Base-by-base conservation (phyloP, 2,113 vertebrate species). In the Pterocles gutturalis region DNA sequence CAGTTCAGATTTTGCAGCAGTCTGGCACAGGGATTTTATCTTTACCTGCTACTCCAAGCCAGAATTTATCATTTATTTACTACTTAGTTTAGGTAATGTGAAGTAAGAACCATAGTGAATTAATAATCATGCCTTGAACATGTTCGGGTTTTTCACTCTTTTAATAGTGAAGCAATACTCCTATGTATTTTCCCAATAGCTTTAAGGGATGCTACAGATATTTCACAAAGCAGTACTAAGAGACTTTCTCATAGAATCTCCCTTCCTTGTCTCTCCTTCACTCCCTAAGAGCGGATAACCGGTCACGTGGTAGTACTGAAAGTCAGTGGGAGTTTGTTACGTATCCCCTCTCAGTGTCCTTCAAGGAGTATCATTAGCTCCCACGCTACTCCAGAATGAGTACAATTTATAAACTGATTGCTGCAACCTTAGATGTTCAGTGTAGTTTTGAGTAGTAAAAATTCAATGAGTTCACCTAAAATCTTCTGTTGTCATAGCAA, bases 71-170 rank as follows among this genome's bases (percentile, higher is more conserved):
- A 26, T 11, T 80, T 72, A 55, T 57, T 48, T 53, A 19, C 38
- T 65, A 3, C 6, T 71, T 58, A 33, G 7, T 82, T 84, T 79
- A 83, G 17, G 9, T 53, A 76, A 41, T 4, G 7, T 43, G 24
- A 83, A 38, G 16, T 55, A 77, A 85, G 57, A 90, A 53, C 4
- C 13, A 16, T 14, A 13, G 15, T 38, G 33, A 90, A 64, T 90
- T 72, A 51, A n/a, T 36, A 79, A 60, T 38, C 34, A 34, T 54
- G 4, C 20, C 18, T 69, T 55, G 62, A 86, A 80, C 20, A 9
- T 4, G 1, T 61, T 61, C n/a, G 41, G 1, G 1, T 6, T 83
- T 90, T 67, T 2, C 3, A 26, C 4, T 8, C 10, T 10, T 69
- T 83, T 48, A 45, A 46, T 3, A 75, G 29, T 71, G 48, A 83